Evolutionary conservation across 2,797 vertebrate species (phyloP).

Genomic region (Sebastes flavidus): DNA sequence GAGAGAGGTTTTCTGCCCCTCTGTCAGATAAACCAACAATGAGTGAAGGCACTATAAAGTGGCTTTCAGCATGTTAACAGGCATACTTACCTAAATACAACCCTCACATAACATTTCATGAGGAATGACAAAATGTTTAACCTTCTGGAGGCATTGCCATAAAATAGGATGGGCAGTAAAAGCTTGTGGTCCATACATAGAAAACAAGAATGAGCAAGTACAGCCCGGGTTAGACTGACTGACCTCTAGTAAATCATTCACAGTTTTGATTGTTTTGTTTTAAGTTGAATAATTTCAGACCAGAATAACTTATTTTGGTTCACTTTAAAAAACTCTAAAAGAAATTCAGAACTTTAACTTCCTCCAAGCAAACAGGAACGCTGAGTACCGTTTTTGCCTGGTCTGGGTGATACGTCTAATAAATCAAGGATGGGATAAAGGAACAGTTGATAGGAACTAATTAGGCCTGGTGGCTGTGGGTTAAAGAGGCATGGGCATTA

Average conservation of each 20-base stretch:
- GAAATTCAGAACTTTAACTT: not conserved
- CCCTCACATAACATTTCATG: conserved; percentile 60
- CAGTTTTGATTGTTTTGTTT: not conserved
- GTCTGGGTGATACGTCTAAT: conserved; percentile 22
- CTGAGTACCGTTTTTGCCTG: not conserved
- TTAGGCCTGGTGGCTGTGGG: conserved; percentile 49
- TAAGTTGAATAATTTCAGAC: not conserved
- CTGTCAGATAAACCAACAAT: conserved; percentile 57
- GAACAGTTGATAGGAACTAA: conserved; percentile 61
- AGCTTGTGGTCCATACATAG: conserved; percentile 17
- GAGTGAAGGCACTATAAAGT: conserved; percentile 56
- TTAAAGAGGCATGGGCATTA: conserved; percentile 64
- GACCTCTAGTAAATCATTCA: conserved; percentile 27
- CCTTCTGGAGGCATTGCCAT: conserved; percentile 48
- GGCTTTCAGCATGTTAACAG: conserved; percentile 59
- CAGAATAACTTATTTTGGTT: not conserved
- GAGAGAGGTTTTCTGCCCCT: conserved; percentile 27
- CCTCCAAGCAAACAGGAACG: not conserved
- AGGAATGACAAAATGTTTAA: conserved; percentile 66
- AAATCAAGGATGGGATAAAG: conserved; percentile 51
- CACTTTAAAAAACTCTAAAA: not conserved
- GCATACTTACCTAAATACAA: conserved; percentile 63
- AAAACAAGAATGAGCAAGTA: conserved; percentile 30
- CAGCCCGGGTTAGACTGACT: not conserved
- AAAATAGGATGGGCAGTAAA: conserved; percentile 53